These are phyloP conservation scores for Trichacis sp. DNA, from an alignment of 2,888 invertebrate species.

Conservation along the genomic window DNA sequence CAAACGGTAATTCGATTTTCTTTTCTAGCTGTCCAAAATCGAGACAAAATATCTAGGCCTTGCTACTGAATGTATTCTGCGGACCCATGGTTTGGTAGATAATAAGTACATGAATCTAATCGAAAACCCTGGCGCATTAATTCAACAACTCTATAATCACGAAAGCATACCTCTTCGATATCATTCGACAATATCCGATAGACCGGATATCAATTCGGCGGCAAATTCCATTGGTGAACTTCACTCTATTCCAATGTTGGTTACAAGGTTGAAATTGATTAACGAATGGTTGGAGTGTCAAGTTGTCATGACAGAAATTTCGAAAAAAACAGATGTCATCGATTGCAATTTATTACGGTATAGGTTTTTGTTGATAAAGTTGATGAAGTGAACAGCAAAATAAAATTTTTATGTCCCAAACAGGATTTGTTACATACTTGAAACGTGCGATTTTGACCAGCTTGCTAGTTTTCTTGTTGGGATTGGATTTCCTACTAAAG, in stretches of 20 bases:
- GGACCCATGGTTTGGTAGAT: constrained; percentile 67
- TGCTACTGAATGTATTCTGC: constrained; percentile 69
- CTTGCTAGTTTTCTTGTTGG: constrained; percentile 59
- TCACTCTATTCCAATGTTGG: constrained; percentile 64
- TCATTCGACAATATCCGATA: constrained; percentile 53
- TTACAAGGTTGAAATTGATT: constrained; percentile 65
- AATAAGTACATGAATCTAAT: constrained; percentile 68
- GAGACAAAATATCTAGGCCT: constrained; percentile 69
- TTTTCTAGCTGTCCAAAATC: constrained; percentile 61
- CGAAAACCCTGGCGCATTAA: constrained; percentile 65
- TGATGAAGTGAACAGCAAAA: no score
- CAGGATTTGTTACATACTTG: constrained; percentile 66
- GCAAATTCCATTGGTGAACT: constrained; percentile 67
- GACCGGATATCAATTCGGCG: constrained; percentile 70
- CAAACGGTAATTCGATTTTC: no score
- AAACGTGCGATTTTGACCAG: constrained; percentile 54
- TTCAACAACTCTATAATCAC: constrained; percentile 70
- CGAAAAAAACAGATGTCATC: constrained; percentile 34
- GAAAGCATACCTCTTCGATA: constrained; percentile 68
- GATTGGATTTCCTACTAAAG: constrained; percentile 53
- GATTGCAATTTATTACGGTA: constrained; percentile 57
- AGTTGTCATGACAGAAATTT: constrained; percentile 32
- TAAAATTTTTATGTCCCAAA: no score
- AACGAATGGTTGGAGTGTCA: constrained; percentile 64
- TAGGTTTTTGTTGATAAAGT: no score